phyloP scores from a whole-genome alignment of 2,797 vertebrate species.

The Crypturellus tataupa region DNA sequence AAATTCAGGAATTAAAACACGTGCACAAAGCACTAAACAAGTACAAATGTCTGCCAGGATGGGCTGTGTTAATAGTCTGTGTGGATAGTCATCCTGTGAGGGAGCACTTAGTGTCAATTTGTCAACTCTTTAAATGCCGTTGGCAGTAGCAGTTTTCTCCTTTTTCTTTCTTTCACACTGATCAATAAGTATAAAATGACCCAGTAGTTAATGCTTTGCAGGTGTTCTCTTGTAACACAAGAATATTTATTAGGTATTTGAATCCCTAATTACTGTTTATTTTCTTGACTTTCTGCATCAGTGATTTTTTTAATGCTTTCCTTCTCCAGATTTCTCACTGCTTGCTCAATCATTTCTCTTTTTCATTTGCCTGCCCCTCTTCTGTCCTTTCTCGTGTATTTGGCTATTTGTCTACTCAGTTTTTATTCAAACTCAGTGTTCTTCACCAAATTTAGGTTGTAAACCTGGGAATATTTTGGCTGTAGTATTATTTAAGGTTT shows the following conservation, averaged over 20 bases:
- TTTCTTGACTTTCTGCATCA: slow-evolving; percentile 15
- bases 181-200: slow-evolving; percentile 30
- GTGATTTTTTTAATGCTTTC: slow-evolving; percentile 21
- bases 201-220: slow-evolving; percentile 27
- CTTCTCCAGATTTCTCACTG: not conserved
- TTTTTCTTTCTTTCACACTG: not conserved
- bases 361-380: not conserved
- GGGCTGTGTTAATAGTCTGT: not conserved
- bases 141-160: slow-evolving; percentile 43
- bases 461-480: slow-evolving; percentile 20
- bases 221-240: slow-evolving; percentile 71
- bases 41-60: not conserved
- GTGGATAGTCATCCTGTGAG: slow-evolving; percentile 3
- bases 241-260: slow-evolving; percentile 71
- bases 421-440: not conserved
- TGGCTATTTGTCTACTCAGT: slow-evolving; percentile 9
- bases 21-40: not conserved
- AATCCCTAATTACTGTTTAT: slow-evolving; percentile 61
- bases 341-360: slow-evolving; percentile 1
- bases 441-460: slow-evolving; percentile 20
- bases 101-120: slow-evolving; percentile 24
- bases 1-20: not conserved
- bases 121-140: slow-evolving; percentile 31
- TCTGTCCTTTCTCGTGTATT: not conserved
- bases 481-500: not conserved